Percentiles rank a stretch among this genome's conserved stretches.
Conservation (phyloP, 2,888 invertebrate species). For the Clunio marinus region DNA sequence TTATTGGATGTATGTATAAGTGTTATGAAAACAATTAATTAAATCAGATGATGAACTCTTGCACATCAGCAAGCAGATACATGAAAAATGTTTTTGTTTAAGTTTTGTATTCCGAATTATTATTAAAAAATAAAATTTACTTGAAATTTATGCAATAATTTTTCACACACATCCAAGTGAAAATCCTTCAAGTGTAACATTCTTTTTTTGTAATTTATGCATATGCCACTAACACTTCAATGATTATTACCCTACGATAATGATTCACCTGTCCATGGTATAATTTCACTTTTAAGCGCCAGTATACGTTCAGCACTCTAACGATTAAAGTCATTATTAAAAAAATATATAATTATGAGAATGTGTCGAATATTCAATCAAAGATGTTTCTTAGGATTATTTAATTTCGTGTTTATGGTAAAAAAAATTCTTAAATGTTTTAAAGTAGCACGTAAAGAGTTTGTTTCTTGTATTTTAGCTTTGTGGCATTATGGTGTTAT, state of each 20-base stretch:
- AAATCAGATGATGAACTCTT: too few relatives aligned
- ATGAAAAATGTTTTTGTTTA: too few relatives aligned
- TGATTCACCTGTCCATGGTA: constrained; percentile 10
- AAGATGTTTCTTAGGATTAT: constrained; percentile 19
- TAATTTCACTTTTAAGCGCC: constrained; percentile 5
- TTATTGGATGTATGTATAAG: too few relatives aligned
- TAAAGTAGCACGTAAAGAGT: not conserved
- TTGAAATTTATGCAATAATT: too few relatives aligned
- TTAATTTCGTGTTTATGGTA: constrained; percentile 29
- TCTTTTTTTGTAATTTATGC: constrained; percentile 12
- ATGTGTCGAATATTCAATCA: constrained; percentile 10
- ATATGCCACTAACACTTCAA: not conserved
- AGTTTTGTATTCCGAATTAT: too few relatives aligned
- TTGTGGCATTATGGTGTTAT: constrained; percentile 67
- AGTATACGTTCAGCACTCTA: not conserved
- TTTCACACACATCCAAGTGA: too few relatives aligned
- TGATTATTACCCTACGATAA: not conserved
- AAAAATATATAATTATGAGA: constrained; percentile 13
- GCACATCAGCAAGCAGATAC: too few relatives aligned
- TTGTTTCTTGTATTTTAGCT: constrained; percentile 52
- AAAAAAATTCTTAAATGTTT: not conserved
- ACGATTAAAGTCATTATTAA: not conserved
- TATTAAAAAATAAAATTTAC: too few relatives aligned
- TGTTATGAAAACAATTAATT: too few relatives aligned
- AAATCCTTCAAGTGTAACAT: constrained; percentile 11